Conservation (phyloP, 2,797 vertebrate genomes). For the Bovichtus diacanthus region DNA sequence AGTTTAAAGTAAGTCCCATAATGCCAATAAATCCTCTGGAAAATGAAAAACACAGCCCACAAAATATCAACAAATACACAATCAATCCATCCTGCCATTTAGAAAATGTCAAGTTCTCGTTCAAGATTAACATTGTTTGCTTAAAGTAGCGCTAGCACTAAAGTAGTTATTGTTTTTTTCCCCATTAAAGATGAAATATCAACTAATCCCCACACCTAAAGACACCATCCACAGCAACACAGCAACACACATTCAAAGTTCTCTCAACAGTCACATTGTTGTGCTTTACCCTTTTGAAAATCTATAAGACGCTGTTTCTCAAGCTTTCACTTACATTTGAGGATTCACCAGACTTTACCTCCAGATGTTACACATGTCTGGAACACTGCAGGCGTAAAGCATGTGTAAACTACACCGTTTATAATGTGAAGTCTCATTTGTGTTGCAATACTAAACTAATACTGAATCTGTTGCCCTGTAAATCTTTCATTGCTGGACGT, state of each 20-base stretch:
- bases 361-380: neutral
- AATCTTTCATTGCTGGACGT: no score
- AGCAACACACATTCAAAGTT: neutral
- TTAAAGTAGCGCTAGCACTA: constrained; percentile 8
- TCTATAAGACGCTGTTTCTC: neutral
- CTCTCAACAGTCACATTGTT: neutral
- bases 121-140: neutral
- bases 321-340: neutral
- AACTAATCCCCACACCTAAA: neutral
- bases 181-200: constrained; percentile 1
- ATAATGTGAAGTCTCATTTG: constrained; percentile 1
- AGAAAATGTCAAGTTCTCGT: constrained; percentile 28
- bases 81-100: constrained; percentile 42
- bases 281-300: neutral
- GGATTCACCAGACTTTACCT: neutral
- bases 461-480: no score
- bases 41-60: neutral
- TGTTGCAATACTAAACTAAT: neutral
- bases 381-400: neutral
- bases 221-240: neutral
- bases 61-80: constrained; percentile 12
- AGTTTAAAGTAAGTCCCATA: constrained; percentile 6
- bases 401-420: neutral
- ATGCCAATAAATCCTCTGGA: neutral
- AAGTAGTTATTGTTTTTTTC: constrained; percentile 11